Percentiles rank a stretch among this genome's conserved stretches.
Evolutionary conservation across 92 coral and sea anemone species (phyloP).

Genomic region (Isaurus tuberculatus): DNA sequence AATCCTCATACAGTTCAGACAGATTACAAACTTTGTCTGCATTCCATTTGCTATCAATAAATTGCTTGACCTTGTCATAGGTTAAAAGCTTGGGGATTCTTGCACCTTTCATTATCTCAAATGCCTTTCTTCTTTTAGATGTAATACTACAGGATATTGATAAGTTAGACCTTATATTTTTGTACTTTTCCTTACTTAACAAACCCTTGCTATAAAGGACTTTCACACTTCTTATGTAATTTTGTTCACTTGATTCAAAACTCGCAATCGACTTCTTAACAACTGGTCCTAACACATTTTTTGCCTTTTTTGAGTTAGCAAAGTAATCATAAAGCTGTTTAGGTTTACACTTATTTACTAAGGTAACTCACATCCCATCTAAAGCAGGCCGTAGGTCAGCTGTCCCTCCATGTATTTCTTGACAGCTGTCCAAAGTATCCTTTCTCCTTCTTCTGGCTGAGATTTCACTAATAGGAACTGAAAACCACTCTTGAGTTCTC

Average conservation of each 20-base stretch:
- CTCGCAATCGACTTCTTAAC: constrained; percentile 25
- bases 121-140: constrained; percentile 40
- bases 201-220: constrained; percentile 58
- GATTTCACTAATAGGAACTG: constrained; percentile 37
- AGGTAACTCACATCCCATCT: constrained; percentile 63
- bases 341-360: constrained; percentile 46
- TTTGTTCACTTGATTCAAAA: constrained; percentile 52
- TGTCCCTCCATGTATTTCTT: constrained; percentile 57
- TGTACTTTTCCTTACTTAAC: constrained; percentile 65
- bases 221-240: constrained; percentile 46
- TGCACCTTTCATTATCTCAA: constrained; percentile 38
- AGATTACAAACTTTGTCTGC: constrained; percentile 48
- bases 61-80: constrained; percentile 58
- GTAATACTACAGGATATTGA: constrained; percentile 41
- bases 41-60: constrained; percentile 45
- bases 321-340: constrained; percentile 31
- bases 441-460: constrained; percentile 50
- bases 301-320: constrained; percentile 41
- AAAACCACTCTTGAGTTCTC: constrained; percentile 46
- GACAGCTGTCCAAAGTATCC: constrained; percentile 45
- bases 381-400: constrained; percentile 46
- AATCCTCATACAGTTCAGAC: constrained; percentile 43
- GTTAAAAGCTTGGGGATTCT: constrained; percentile 60
- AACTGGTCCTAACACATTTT: constrained; percentile 36
- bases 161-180: constrained; percentile 50